Percentiles rank a stretch among this genome's conserved stretches.
phyloP scores from a whole-genome alignment of 1,140 invertebrate genomes.

The Cherax destructor region DNA sequence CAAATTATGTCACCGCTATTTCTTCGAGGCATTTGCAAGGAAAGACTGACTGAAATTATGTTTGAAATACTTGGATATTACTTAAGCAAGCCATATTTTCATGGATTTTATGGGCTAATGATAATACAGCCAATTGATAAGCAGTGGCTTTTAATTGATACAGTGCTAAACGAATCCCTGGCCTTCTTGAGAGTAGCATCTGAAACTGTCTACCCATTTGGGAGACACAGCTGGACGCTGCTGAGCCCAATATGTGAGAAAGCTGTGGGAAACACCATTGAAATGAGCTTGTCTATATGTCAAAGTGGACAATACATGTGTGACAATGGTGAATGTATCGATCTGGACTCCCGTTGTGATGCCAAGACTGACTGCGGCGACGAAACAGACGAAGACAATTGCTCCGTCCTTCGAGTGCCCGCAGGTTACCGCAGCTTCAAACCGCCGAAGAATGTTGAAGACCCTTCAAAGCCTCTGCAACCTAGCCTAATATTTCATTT shows the following conservation, averaged over 20 bases:
- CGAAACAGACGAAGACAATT: no score
- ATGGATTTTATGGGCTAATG: constrained; percentile 41
- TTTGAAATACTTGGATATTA: constrained; percentile 42
- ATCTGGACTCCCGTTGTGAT: no score
- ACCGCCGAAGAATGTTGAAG: no score
- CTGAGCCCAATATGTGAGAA: constrained; percentile 17
- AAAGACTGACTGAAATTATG: constrained; percentile 22
- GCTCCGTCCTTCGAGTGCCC: no score
- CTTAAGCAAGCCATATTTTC: constrained; percentile 27
- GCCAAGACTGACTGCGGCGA: no score
- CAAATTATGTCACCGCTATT: not conserved
- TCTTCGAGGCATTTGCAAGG: constrained; percentile 30
- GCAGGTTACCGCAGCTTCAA: no score
- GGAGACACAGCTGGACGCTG: constrained; percentile 24
- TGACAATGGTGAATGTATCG: no score
- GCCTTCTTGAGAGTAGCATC: constrained; percentile 17
- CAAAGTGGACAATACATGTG: constrained; percentile 27
- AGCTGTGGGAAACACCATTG: not conserved
- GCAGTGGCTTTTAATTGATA: constrained; percentile 27
- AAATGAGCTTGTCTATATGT: constrained; percentile 33
- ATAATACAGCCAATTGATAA: constrained; percentile 8
- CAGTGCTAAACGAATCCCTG: not conserved
- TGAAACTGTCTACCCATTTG: constrained; percentile 31
- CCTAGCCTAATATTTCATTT: not conserved
- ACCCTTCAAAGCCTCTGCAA: constrained; percentile 13